Percentiles rank a stretch among this genome's conserved stretches.
Evolutionary conservation across 1,140 invertebrate genomes (phyloP).

Genomic region (Harpegnathos saltator): DNA sequence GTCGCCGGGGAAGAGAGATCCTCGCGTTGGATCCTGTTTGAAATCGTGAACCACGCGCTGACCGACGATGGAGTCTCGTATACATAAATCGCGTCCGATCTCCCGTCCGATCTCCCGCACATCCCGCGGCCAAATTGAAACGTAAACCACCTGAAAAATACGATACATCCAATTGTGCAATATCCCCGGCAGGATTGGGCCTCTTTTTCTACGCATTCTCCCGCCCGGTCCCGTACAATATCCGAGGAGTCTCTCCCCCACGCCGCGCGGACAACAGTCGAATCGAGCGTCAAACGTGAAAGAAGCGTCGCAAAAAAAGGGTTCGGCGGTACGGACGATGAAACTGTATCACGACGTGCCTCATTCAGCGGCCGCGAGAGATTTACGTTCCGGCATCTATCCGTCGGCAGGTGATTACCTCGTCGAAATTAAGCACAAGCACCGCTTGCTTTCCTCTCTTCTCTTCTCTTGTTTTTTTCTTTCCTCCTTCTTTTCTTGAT

Average conservation of each 20-base stretch:
- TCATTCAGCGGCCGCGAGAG: constrained; percentile 45
- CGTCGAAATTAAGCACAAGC: constrained; percentile 53
- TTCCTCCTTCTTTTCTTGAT: not conserved
- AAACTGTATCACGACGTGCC: constrained; percentile 63
- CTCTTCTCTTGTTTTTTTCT: not conserved
- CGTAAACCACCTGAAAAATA: not conserved
- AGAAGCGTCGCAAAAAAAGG: constrained; percentile 52
- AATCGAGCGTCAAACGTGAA: constrained; percentile 4
- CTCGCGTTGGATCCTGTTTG: not conserved
- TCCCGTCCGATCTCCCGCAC: too few relatives aligned
- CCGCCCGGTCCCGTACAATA: constrained; percentile 16
- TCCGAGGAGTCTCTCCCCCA: constrained; percentile 8
- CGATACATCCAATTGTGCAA: not conserved
- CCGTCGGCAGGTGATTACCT: constrained; percentile 28
- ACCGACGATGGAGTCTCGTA: not conserved
- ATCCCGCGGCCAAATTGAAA: not conserved
- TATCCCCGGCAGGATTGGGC: not conserved
- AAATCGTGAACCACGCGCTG: not conserved
- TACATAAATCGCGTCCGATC: not conserved
- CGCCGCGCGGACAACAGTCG: constrained; percentile 11
- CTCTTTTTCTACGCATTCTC: constrained; percentile 42
- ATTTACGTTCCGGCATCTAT: constrained; percentile 39
- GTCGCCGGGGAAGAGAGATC: too few relatives aligned
- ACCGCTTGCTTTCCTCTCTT: not conserved
- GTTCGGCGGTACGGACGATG: constrained; percentile 56